Percentiles rank a stretch among this genome's conserved stretches.
Evolutionary conservation across 2,888 invertebrate genomes (phyloP).

Genomic region (Therioaphis trifolii): DNA sequence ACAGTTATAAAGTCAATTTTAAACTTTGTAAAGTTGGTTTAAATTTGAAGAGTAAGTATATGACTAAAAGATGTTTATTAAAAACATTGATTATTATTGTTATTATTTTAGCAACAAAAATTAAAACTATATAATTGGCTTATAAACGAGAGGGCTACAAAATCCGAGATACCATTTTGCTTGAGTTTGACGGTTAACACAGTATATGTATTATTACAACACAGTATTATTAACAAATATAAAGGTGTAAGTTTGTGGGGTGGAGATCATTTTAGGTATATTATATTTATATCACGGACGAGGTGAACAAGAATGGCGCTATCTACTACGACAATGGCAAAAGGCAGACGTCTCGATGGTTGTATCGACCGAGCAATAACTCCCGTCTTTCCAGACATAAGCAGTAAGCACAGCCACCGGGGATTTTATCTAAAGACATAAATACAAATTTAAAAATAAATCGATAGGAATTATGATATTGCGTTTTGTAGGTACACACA

Average conservation of each 20-base stretch:
- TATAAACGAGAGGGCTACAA: no score
- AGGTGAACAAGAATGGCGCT: not conserved
- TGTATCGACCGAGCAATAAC: constrained; percentile 55
- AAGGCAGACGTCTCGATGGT: constrained; percentile 41
- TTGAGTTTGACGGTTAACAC: not conserved
- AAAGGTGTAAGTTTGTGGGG: not conserved
- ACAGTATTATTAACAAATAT: not conserved
- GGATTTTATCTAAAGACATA: constrained; percentile 15
- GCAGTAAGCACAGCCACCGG: not conserved
- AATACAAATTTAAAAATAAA: constrained; percentile 22
- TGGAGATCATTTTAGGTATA: constrained; percentile 23
- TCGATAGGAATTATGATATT: not conserved
- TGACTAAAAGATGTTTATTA: no score
- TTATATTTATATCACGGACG: constrained; percentile 41
- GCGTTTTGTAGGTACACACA: not conserved
- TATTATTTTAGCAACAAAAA: not conserved
- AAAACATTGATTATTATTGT: not conserved
- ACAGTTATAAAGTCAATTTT: no score
- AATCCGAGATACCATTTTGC: not conserved
- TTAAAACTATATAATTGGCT: not conserved
- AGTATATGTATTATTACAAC: no score
- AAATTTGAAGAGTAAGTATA: no score
- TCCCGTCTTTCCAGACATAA: constrained; percentile 30
- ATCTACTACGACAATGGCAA: constrained; percentile 29
- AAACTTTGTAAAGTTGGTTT: no score